These are phyloP conservation scores for Novumbra hubbsi DNA, from an alignment of 2,797 vertebrate species.

Conservation along the genomic window DNA sequence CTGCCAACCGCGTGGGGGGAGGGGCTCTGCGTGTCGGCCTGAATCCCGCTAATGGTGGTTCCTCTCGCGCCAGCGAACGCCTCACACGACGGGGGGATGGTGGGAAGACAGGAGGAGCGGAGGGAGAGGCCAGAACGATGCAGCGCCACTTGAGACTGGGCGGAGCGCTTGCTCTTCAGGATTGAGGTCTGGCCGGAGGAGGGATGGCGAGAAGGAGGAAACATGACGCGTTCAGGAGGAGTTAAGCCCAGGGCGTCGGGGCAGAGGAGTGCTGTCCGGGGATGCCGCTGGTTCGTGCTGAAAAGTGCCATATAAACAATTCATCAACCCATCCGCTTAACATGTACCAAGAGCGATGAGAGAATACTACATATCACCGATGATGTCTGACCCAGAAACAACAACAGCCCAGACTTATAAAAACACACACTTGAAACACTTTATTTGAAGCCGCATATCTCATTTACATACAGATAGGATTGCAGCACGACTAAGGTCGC, in stretches of 20 bases:
- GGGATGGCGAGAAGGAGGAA: neutral
- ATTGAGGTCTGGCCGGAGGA: neutral
- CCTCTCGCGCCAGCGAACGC: neutral
- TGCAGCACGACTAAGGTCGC: no score
- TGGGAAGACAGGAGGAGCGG: neutral
- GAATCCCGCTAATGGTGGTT: slow-evolving; percentile 18
- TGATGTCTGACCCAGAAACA: neutral
- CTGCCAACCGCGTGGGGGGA: neutral
- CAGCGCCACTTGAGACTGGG: neutral
- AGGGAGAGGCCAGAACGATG: neutral
- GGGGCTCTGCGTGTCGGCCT: neutral
- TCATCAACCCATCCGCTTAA: slow-evolving; percentile 4
- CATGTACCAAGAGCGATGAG: slow-evolving; percentile 27
- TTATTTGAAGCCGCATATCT: no score
- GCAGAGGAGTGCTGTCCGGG: neutral
- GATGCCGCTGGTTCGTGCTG: slow-evolving; percentile 1
- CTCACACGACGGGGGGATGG: neutral
- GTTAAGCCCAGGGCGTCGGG: neutral
- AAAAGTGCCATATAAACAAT: neutral
- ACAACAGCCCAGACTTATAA: neutral
- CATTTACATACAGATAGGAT: no score
- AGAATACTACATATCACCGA: neutral
- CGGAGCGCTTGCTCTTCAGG: neutral
- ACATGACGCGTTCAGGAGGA: neutral
- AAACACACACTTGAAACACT: neutral